Evolutionary conservation across 2,888 invertebrate genomes (phyloP).

Genomic region (Mesopsocus fuscifrons): DNA sequence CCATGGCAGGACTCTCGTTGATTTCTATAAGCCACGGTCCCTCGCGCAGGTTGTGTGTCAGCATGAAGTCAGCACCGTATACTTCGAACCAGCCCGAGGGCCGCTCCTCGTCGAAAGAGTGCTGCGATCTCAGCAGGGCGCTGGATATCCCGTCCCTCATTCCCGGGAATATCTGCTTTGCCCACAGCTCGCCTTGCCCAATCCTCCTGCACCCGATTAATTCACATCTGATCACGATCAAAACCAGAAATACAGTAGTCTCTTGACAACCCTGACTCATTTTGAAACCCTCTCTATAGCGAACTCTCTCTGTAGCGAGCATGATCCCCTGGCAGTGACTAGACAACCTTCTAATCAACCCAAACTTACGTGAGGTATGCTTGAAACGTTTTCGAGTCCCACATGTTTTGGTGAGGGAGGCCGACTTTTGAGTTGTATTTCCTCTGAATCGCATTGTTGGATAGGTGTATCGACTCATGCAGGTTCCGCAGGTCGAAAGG

Average conservation of each 20-base stretch:
- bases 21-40: constrained; percentile 89
- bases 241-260: no score
- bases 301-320: no score
- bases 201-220: constrained; percentile 40
- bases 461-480: constrained; percentile 82
- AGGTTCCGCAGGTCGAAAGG: constrained; percentile 70
- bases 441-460: constrained; percentile 84
- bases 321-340: no score
- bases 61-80: constrained; percentile 91
- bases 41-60: constrained; percentile 55
- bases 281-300: no score
- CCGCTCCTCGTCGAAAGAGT: constrained; percentile 41
- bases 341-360: no score
- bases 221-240: no score
- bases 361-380: constrained; percentile 39
- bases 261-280: no score
- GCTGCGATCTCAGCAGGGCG: constrained; percentile 72
- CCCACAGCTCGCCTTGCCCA: constrained; percentile 63
- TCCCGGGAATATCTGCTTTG: constrained; percentile 69
- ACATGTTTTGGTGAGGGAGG: constrained; percentile 84
- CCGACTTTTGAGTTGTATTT: constrained; percentile 64
- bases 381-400: constrained; percentile 75
- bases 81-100: constrained; percentile 34
- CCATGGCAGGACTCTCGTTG: constrained; percentile 83
- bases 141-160: constrained; percentile 61